Evolutionary conservation across 2,113 vertebrate species (phyloP).

Genomic region (Manacus vitellinus): DNA sequence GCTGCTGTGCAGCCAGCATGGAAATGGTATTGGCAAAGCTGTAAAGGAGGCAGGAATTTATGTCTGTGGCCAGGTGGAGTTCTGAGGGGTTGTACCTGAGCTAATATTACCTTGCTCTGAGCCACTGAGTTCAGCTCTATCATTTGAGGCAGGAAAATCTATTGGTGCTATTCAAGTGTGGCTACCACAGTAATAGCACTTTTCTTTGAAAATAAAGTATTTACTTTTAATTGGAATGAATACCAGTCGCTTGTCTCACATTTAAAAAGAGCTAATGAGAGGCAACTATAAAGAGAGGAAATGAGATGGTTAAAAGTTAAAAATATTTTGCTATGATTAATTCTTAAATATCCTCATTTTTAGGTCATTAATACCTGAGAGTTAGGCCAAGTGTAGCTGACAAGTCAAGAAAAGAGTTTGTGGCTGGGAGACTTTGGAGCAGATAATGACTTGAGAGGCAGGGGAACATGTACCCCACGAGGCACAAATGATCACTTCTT

Average conservation of each 20-base stretch:
- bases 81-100: constrained; percentile 65
- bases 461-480: fast-evolving
- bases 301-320: neutral
- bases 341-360: neutral
- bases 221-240: constrained; percentile 42
- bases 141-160: neutral
- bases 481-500: neutral
- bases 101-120: constrained; percentile 62
- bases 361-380: neutral
- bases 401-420: neutral
- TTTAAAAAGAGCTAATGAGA: neutral
- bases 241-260: neutral
- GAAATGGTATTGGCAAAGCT: constrained; percentile 78
- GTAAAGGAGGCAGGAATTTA: constrained; percentile 79
- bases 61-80: constrained; percentile 64
- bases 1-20: constrained; percentile 76
- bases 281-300: neutral
- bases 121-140: neutral
- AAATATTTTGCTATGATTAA: neutral
- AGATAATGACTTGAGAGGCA: neutral
- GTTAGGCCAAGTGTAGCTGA: neutral
- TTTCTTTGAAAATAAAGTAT: neutral
- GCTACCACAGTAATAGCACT: neutral
- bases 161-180: neutral
- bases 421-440: neutral